Percentiles rank a stretch among this genome's conserved stretches.
Evolutionary conservation across 1,140 invertebrate species (phyloP).

Genomic region (Drosophila novamexicana): DNA sequence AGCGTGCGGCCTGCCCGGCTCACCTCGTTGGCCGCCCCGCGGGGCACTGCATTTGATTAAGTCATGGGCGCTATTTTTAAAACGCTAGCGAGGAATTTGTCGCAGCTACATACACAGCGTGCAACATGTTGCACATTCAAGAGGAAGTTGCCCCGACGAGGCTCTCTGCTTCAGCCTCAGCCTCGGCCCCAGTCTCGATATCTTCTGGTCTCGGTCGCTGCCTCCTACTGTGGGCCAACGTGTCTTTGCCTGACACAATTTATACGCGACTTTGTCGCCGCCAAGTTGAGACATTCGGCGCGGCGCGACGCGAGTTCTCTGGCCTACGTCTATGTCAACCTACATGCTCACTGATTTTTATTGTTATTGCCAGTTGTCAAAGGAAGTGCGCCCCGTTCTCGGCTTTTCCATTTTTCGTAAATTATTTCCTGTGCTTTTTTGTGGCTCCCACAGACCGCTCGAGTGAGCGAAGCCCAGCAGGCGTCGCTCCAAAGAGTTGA

Average conservation of each 20-base stretch:
- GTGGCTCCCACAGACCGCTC: slow-evolving; percentile 9
- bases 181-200: background rate
- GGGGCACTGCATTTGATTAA: slow-evolving; percentile 74
- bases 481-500: slow-evolving; percentile 37
- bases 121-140: slow-evolving; percentile 75
- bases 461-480: slow-evolving; percentile 18
- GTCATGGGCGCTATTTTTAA: slow-evolving; percentile 80
- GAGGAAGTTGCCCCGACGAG: slow-evolving; percentile 49
- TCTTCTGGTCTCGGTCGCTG: slow-evolving; percentile 11
- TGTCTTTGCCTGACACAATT: slow-evolving; percentile 53
- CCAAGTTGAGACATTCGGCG: slow-evolving; percentile 46
- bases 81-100: slow-evolving; percentile 69
- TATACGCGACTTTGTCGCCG: slow-evolving; percentile 48
- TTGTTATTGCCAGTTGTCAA: slow-evolving; percentile 82
- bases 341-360: slow-evolving; percentile 79
- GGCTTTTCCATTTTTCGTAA: slow-evolving; percentile 65
- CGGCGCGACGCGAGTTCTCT: slow-evolving; percentile 23
- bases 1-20: slow-evolving; percentile 48
- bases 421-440: slow-evolving; percentile 70
- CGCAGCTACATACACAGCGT: slow-evolving; percentile 49
- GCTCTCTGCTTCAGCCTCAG: slow-evolving; percentile 14
- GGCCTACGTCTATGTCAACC: slow-evolving; percentile 48
- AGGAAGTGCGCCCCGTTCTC: slow-evolving; percentile 61
- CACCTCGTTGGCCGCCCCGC: slow-evolving; percentile 1
- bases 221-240: slow-evolving; percentile 29